phyloP scores from a whole-genome alignment of 2,888 invertebrate species.

The Saturnia pavonia region DNA sequence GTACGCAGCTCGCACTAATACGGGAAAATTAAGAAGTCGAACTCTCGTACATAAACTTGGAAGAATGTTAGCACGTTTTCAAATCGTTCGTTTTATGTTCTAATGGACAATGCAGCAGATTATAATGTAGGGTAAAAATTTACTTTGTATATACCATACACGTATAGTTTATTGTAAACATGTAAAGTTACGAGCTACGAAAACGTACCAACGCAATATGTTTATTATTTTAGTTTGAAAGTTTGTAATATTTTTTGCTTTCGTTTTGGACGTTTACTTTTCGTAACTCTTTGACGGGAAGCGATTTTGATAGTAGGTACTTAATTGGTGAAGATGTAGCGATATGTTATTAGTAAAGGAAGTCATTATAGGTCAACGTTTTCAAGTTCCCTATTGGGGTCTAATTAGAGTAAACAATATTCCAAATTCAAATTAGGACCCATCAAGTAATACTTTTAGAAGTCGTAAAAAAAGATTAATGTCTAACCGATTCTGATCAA shows the following conservation, averaged over 20 bases:
- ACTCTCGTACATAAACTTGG: not conserved
- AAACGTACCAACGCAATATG: conserved; percentile 9
- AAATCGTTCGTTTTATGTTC: not conserved
- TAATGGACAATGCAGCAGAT: conserved; percentile 19
- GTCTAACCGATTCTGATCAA: too few relatives aligned
- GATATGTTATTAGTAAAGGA: not conserved
- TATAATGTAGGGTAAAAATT: conserved; percentile 37
- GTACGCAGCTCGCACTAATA: conserved; percentile 25
- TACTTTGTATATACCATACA: conserved; percentile 31
- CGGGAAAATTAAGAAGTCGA: conserved; percentile 20
- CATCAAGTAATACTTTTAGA: too few relatives aligned
- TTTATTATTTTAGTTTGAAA: conserved; percentile 12
- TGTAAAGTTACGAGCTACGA: conserved; percentile 25
- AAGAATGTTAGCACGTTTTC: not conserved
- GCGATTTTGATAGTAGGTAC: conserved; percentile 6
- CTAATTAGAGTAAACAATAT: too few relatives aligned
- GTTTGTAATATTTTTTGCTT: conserved; percentile 8
- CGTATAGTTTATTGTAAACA: conserved; percentile 39
- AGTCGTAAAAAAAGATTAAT: too few relatives aligned
- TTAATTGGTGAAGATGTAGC: not conserved
- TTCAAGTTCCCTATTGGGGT: too few relatives aligned
- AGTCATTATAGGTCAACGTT: not conserved
- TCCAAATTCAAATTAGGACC: too few relatives aligned
- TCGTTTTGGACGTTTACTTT: conserved; percentile 3
- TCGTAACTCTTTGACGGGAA: conserved; percentile 11